phyloP scores from a whole-genome alignment of 2,797 vertebrate genomes.

The Molothrus ater region DNA sequence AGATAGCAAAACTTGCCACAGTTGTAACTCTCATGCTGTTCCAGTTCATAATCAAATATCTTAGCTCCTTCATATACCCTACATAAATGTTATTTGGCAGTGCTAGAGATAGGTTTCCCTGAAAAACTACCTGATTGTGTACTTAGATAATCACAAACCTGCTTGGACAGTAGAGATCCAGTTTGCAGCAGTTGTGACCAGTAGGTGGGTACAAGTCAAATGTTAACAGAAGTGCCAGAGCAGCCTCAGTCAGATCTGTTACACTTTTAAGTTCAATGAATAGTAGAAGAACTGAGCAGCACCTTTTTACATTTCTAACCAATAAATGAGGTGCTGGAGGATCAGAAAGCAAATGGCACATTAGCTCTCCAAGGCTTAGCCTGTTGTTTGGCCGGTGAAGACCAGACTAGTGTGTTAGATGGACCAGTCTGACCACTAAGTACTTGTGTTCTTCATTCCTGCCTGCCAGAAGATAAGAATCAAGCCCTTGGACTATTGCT shows the following conservation, averaged over 20 bases:
- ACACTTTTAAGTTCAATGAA: background rate
- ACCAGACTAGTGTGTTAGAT: background rate
- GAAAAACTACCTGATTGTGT: background rate
- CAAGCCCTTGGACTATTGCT: background rate
- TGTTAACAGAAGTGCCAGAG: background rate
- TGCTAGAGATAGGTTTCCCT: background rate
- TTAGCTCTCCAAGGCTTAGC: background rate
- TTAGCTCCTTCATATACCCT: background rate
- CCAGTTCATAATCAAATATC: background rate
- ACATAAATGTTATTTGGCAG: constrained; percentile 12
- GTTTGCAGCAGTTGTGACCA: background rate
- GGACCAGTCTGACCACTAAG: background rate
- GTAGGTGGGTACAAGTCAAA: background rate
- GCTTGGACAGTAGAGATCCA: background rate
- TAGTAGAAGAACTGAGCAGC: background rate
- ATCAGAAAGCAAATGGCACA: background rate
- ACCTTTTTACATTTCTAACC: background rate
- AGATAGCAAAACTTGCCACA: background rate
- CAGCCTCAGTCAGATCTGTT: background rate
- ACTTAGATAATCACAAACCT: constrained; percentile 14
- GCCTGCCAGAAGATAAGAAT: background rate
- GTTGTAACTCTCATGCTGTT: background rate
- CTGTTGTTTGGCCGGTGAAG: background rate
- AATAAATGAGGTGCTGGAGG: background rate
- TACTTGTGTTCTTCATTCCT: background rate